Base-by-base conservation (phyloP, 2,797 vertebrate species). In the Syncerus caffer region DNA sequence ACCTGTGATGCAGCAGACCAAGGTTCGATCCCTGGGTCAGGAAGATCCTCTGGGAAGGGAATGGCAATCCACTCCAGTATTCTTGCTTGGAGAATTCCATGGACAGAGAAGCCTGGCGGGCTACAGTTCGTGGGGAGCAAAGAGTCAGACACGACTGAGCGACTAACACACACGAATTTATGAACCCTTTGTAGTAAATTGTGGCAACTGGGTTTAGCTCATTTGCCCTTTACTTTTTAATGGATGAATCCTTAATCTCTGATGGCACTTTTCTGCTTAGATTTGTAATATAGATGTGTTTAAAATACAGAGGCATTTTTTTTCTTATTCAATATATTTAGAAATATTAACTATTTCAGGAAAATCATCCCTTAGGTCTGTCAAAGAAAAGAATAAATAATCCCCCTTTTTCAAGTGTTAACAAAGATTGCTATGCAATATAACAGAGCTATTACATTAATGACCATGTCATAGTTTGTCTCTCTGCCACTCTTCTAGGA, bases 381-480 rank as follows among this genome's bases (percentile, higher is more conserved):
- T 67, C 23, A 55, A 38, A 85, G 60, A 89, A 19, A 90, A 80
- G 13, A 21, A 57, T 82, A 50, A 93, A 31, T 53, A 64, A 19
- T 27, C 60, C 29, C 27, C 6, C 78, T n/a, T 55, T 67, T 76
- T 79, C 17, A 85, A 74, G 12, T 87, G 5, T 60, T 95, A 34
- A 89, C 50, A 29, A 23, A 82, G 29, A 94, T 74, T 84, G 27
- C 34, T 79, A 21, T 83, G 10, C 2, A 74, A 19, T 55, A 90
- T 85, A 87, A 78, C 85, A 58, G 27, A 38, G 25, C 4, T 58
- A 90, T 84, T 89, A 83, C 21, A 4, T 64, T 96, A 82, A 85
- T 83, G 21, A 31, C 51, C 12, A 50, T 57, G 16, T 93, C 42
- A 60, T 86, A 89, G 87, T 91, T 83, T 93, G 17, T 64, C 76